A percentile compares a stretch with the other conserved stretches of the same genome.
These are phyloP conservation scores for Chionodraco myersi DNA, from an alignment of 2,113 vertebrate species.

Conservation along the genomic window DNA sequence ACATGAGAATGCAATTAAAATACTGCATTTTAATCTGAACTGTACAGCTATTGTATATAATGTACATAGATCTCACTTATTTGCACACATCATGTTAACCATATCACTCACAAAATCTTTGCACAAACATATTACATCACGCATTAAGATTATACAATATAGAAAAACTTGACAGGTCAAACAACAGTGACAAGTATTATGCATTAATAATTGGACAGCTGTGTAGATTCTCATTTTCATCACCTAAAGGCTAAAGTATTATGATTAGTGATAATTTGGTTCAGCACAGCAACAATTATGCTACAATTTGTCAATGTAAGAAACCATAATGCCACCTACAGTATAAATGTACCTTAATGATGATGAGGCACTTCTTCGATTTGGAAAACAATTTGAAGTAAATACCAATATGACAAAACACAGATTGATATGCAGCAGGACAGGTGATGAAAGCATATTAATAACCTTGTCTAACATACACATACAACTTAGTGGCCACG, in stretches of 20 bases:
- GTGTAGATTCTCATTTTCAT: background rate
- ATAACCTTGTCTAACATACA: background rate
- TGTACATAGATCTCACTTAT: constrained; percentile 49
- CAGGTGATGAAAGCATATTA: background rate
- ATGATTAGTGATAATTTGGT: constrained; percentile 56
- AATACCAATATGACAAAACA: constrained; percentile 9
- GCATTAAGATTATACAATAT: constrained; percentile 40
- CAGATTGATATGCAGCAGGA: constrained; percentile 28
- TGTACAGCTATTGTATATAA: constrained; percentile 79
- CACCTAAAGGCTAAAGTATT: constrained; percentile 22
- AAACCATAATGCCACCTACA: constrained; percentile 40
- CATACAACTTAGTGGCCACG: background rate
- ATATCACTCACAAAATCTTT: constrained; percentile 35
- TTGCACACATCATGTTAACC: constrained; percentile 43
- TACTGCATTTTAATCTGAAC: constrained; percentile 77
- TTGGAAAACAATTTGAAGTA: background rate
- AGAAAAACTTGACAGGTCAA: constrained; percentile 26
- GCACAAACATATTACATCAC: constrained; percentile 35
- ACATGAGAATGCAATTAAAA: constrained; percentile 83
- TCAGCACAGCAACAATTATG: constrained; percentile 29
- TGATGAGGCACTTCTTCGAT: constrained; percentile 72
- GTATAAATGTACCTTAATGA: constrained; percentile 49
- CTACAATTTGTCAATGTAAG: constrained; percentile 33
- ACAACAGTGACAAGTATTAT: constrained; percentile 31
- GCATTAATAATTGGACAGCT: constrained; percentile 22